phyloP scores from a whole-genome alignment of 2,113 vertebrate genomes.

The Thryonomys swinderianus region DNA sequence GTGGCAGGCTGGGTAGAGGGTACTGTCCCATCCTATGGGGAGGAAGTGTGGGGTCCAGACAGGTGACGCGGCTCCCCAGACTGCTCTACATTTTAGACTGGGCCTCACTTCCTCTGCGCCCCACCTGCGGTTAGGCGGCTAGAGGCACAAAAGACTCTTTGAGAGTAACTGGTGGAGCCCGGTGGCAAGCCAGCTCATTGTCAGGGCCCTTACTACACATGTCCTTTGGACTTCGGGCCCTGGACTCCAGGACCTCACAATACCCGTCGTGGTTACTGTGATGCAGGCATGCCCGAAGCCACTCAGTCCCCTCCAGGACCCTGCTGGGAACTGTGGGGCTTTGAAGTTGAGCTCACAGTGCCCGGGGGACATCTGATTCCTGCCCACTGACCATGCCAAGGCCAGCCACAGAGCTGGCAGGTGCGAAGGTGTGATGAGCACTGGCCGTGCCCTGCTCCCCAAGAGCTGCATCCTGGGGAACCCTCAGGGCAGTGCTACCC shows the following conservation, averaged over 20 bases:
- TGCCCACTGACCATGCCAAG: neutral
- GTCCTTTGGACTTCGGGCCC: neutral
- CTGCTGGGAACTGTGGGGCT: neutral
- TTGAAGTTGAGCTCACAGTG: neutral
- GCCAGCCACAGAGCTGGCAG: neutral
- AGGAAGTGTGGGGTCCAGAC: neutral
- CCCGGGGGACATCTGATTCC: no score
- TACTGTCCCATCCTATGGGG: neutral
- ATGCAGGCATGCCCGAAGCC: neutral
- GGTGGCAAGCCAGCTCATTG: neutral
- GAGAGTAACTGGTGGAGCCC: neutral
- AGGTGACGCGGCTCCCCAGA: rapidly evolving
- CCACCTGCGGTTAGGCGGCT: neutral
- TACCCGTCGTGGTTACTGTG: neutral
- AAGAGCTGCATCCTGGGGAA: neutral
- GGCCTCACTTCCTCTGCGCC: neutral
- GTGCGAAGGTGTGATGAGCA: neutral
- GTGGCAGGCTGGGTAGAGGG: rapidly evolving
- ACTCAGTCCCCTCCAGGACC: neutral
- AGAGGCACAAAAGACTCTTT: neutral
- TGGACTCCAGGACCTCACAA: neutral
- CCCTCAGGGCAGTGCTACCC: rapidly evolving
- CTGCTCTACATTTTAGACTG: neutral
- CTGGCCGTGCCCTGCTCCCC: neutral
- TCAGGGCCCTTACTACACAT: rapidly evolving